Percentiles rank a stretch among this genome's conserved stretches.
Conservation (phyloP, 2,888 invertebrate species). For the Eristalinus sepulchralis region DNA sequence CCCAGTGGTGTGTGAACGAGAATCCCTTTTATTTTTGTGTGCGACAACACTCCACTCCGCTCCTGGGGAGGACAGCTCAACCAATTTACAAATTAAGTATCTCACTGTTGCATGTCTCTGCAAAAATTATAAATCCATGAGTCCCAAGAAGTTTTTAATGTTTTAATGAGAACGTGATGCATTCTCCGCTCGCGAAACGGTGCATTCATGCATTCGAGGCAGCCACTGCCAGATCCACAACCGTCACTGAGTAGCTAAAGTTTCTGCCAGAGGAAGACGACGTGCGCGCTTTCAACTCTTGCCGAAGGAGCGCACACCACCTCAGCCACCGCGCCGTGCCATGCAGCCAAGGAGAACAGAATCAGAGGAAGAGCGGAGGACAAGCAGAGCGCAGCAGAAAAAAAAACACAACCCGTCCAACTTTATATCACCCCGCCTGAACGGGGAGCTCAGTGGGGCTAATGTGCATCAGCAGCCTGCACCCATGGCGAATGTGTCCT, state of each 20-base stretch:
- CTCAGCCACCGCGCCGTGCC: too few species aligned
- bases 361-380: not conserved
- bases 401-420: constrained; percentile 9
- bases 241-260: constrained; percentile 7
- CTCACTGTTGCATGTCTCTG: constrained; percentile 64
- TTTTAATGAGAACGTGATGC: constrained; percentile 71
- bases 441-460: constrained; percentile 34
- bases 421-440: constrained; percentile 38
- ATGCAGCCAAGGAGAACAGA: not conserved
- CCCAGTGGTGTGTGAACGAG: constrained; percentile 12
- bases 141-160: constrained; percentile 68
- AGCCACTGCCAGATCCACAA: not conserved
- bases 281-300: constrained; percentile 37
- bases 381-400: not conserved
- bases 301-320: not conserved
- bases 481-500: constrained; percentile 61
- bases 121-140: constrained; percentile 71
- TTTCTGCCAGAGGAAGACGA: constrained; percentile 21
- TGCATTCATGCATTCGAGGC: constrained; percentile 28
- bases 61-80: constrained; percentile 21
- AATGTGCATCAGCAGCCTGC: constrained; percentile 55
- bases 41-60: constrained; percentile 20
- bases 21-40: constrained; percentile 42
- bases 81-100: constrained; percentile 66
- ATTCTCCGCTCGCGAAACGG: constrained; percentile 49